Base-by-base conservation (phyloP, 2,888 invertebrate species). In the Corythucha ciliata region DNA sequence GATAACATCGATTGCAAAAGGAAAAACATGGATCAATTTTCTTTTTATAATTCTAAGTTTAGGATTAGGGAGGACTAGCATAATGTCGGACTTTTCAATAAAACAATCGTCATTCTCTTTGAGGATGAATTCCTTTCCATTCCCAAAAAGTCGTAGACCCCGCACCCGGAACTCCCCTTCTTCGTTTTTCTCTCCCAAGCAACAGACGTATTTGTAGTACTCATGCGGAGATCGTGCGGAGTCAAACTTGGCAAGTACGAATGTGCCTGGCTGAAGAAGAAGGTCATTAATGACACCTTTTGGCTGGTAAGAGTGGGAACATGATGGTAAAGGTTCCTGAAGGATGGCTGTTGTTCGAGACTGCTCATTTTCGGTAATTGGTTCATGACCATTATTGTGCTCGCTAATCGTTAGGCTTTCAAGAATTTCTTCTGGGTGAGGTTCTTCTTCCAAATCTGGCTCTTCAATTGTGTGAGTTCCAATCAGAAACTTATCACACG, bases 31-130 rank as follows among this genome's bases (percentile, higher is more conserved):
- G n/a, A n/a, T n/a, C n/a, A n/a, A n/a, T n/a, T n/a, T n/a, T n/a
- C n/a, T n/a, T 33, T 6, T 33, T 16, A 14, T 33, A 6, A 33
- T 16, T 33, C 16, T 33, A 4, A 6, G 6, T 36, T 36, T 36
- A 20, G 36, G 36, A 36, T 36, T 36, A 8, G 36, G 36, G 8
- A 36, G 36, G 21, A 36, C 36, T 20, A 36, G 36, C 36, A 36
- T 7, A 7, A 36, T 36, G 21, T 36, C 36, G 3, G 7, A 18
- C 21, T 36, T 36, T 36, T n/a, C 36, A n/a, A 36, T 36, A 7
- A n/a, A 18, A n/a, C 36, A 36, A 36, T 36, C 36, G 14, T n/a
- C 36, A 14, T 36, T 36, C 8, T 36, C 36, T n/a, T n/a, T n/a
- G 8, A 36, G 14, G 36, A 36, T 21, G 14, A 36, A 36, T 36